Evolutionary conservation across 1,140 invertebrate species (phyloP), one percentile per base, ranked within the genome.

Genomic region (Drosophila kohkoa): DNA sequence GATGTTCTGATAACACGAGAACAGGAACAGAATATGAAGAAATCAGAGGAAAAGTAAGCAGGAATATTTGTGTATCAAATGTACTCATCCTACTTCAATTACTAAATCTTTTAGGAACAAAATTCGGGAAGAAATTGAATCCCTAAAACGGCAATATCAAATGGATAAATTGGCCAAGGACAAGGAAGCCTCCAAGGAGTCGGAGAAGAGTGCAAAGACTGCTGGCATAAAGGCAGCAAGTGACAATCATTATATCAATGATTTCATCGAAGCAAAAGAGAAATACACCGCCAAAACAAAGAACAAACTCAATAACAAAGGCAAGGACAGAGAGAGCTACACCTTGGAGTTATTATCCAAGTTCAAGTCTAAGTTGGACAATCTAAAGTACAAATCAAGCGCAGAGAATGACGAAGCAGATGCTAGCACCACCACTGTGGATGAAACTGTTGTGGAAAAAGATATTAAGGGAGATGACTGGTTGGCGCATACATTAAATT

Each of bases 401-500:
- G 83, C n/a, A n/a, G n/a, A 92, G 69, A 79, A 93, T 43, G 88
- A 79, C 8, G 73, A 81, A 0, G 55, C 62, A 0, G 67, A 64
- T 16, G 10, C 48, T 11, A 38, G 35, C 35, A 10, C 8, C 35
- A 38, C 7, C 0, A 64, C 74, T 3, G 32, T 81, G 0, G 80
- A 85, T 65, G 85, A 88, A 0, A 67, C 3, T 6, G 55, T 16
- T 60, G 77, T 85, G 6, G 93, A 94, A 10, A 93, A 95, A 46
- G 93, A 95, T 46, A 94, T 94, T 52, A 88, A 89, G 65, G 93
- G 93, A 28, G 91, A 94, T 64, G 96, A 93, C 30, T 94, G 95
- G 98, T 93, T 99, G 91, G 94, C 94, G 3, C 97, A 98, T 90
- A 95, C 94, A 41, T 93, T 99, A 8, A 93, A 95, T 10, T 98